Evolutionary conservation across 1,140 invertebrate genomes (phyloP).

Genomic region (Homalodisca vitripennis): DNA sequence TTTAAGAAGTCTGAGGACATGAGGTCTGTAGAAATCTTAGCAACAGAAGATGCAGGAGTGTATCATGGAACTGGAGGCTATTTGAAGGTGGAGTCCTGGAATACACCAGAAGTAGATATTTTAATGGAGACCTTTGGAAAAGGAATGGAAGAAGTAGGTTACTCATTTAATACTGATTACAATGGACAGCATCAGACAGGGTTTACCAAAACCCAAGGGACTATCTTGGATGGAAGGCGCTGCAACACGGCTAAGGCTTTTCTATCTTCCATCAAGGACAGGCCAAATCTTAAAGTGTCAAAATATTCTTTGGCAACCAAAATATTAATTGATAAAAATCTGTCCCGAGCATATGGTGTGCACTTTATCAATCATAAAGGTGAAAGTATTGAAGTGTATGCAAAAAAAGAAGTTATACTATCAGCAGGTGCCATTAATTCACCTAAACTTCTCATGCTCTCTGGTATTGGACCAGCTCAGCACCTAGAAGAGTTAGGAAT

Average conservation of each 20-base stretch:
- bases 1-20: conserved; percentile 84
- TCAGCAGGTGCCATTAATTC: conserved; percentile 76
- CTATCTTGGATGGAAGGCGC: conserved; percentile 41
- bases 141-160: not conserved
- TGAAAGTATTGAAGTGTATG: conserved; percentile 50
- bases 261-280: conserved; percentile 55
- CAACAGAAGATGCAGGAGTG: not conserved
- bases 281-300: conserved; percentile 64
- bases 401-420: conserved; percentile 61
- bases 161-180: conserved; percentile 57
- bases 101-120: not conserved
- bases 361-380: conserved; percentile 47
- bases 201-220: conserved; percentile 44
- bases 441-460: conserved; percentile 81
- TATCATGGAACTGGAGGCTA: not conserved
- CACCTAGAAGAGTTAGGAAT: conserved; percentile 70
- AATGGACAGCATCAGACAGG: conserved; percentile 64
- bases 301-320: conserved; percentile 56
- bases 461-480: conserved; percentile 75
- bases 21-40: conserved; percentile 41
- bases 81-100: not conserved
- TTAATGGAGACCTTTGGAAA: not conserved
- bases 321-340: conserved; percentile 57
- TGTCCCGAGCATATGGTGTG: conserved; percentile 56
- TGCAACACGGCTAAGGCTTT: conserved; percentile 46